A percentile compares a stretch with the other conserved stretches of the same genome.
Conservation (phyloP, 1,140 invertebrate genomes). For the Paramacrobiotus metropolitanus region DNA sequence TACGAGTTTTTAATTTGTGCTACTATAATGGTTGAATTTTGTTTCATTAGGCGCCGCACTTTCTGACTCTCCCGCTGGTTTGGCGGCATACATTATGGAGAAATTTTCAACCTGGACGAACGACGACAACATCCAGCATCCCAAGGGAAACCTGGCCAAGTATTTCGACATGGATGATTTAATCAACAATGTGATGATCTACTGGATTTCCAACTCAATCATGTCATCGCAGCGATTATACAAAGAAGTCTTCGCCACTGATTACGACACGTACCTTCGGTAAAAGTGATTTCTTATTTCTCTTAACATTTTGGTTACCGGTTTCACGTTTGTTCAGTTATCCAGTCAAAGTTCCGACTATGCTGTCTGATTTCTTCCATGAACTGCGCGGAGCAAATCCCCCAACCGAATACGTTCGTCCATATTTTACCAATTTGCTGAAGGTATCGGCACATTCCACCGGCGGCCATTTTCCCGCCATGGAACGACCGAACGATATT, state of each 20-base stretch:
- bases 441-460: background rate
- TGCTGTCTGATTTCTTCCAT: background rate
- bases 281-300: too few relatives aligned
- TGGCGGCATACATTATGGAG: slow-evolving; percentile 58
- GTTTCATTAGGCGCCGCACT: slow-evolving; percentile 8
- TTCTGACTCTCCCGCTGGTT: slow-evolving; percentile 35
- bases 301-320: too few relatives aligned
- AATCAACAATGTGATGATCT: slow-evolving; percentile 66
- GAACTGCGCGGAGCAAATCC: background rate
- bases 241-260: background rate
- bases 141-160: slow-evolving; percentile 43
- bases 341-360: background rate
- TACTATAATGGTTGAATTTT: too few relatives aligned
- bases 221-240: slow-evolving; percentile 33
- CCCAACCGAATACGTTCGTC: background rate
- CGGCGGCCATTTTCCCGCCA: background rate
- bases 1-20: too few relatives aligned
- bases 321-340: background rate
- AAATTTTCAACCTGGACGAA: slow-evolving; percentile 60
- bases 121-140: slow-evolving; percentile 6
- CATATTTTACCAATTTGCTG: background rate
- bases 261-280: background rate
- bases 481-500: background rate
- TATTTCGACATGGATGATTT: slow-evolving; percentile 43
- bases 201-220: slow-evolving; percentile 50